These are phyloP conservation scores for Autographa gamma DNA, from an alignment of 2,888 invertebrate genomes.

Conservation along the genomic window DNA sequence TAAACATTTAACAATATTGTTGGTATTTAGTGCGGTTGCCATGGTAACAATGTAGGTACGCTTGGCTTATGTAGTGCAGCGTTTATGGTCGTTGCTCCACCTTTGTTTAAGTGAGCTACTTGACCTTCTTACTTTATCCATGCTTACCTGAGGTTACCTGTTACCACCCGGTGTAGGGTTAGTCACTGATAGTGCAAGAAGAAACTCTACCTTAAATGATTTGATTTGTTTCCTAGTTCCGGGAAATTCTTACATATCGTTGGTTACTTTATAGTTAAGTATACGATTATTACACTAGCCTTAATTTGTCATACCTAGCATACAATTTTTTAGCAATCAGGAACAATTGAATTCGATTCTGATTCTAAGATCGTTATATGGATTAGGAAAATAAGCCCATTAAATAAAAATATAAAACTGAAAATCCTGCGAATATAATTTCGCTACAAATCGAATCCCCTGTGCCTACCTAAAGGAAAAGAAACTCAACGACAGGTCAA, in stretches of 20 bases:
- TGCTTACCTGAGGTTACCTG: neutral
- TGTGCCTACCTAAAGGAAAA: neutral
- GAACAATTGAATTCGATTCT: too few species aligned
- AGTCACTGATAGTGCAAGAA: neutral
- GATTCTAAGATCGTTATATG: too few species aligned
- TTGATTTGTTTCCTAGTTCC: neutral
- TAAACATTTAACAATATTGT: conserved; percentile 32
- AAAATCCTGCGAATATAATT: too few species aligned
- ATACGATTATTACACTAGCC: too few species aligned
- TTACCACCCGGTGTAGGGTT: neutral
- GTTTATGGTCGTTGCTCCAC: neutral
- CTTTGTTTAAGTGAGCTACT: neutral
- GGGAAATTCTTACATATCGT: neutral
- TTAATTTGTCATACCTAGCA: too few species aligned
- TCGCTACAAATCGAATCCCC: neutral
- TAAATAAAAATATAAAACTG: too few species aligned
- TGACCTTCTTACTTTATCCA: neutral
- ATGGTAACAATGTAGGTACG: neutral
- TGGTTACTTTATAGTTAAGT: neutral
- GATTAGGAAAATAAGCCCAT: too few species aligned
- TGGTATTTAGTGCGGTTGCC: conserved; percentile 13
- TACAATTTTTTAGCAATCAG: too few species aligned
- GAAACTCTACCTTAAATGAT: neutral
- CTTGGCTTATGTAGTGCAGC: neutral
- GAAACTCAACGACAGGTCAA: neutral